phyloP scores from a whole-genome alignment of 2,888 invertebrate species.

The Pogonocherus hispidulus region DNA sequence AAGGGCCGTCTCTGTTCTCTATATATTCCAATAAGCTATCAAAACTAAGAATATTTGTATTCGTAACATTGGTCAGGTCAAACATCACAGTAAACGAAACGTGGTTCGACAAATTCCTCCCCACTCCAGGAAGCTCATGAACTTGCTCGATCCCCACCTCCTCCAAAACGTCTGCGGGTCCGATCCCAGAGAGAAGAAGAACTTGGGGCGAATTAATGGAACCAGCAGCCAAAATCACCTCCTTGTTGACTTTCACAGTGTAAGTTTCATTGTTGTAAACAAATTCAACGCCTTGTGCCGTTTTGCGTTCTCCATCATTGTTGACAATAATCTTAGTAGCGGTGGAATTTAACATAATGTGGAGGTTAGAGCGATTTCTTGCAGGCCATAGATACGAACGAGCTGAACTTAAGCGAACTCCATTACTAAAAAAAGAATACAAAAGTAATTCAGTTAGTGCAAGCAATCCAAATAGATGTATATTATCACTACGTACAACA shows the following conservation, averaged over 20 bases:
- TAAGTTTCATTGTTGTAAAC: slow-evolving; percentile 68
- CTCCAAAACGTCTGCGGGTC: slow-evolving; percentile 73
- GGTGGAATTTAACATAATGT: slow-evolving; percentile 73
- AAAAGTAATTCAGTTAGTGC: slow-evolving; percentile 1
- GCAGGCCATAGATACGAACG: slow-evolving; percentile 73
- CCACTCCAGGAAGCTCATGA: slow-evolving; percentile 76
- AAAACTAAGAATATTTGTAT: background rate
- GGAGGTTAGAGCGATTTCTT: slow-evolving; percentile 71
- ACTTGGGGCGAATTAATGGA: slow-evolving; percentile 77
- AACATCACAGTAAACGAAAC: slow-evolving; percentile 71
- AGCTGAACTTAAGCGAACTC: slow-evolving; percentile 67
- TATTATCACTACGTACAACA: too few species aligned
- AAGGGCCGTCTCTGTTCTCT: background rate
- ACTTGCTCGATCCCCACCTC: slow-evolving; percentile 72
- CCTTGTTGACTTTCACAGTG: slow-evolving; percentile 69
- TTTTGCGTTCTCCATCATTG: slow-evolving; percentile 63
- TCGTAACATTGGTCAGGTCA: background rate
- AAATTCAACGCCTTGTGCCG: slow-evolving; percentile 72
- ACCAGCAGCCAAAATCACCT: slow-evolving; percentile 74
- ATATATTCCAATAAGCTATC: background rate
- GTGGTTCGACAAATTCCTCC: slow-evolving; percentile 77
- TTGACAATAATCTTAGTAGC: slow-evolving; percentile 72
- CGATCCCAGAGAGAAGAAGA: slow-evolving; percentile 76
- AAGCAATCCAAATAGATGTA: too few species aligned
- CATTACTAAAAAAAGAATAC: too few species aligned